Percentiles rank a stretch among this genome's conserved stretches.
Conservation (phyloP, 1,140 invertebrate species). For the Drosophila insularis region DNA sequence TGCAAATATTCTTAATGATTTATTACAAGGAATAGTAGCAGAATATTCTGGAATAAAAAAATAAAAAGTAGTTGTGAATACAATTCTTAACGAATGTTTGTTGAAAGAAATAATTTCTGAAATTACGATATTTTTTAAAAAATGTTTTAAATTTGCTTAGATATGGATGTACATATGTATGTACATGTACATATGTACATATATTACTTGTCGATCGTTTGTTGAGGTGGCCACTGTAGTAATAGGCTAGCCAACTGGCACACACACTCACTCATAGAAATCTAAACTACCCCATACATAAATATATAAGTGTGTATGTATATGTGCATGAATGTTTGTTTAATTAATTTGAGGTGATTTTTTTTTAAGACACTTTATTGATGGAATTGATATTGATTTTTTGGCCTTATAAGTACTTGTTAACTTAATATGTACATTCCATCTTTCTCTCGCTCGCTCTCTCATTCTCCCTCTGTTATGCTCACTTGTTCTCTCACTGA, state of each 20-base stretch:
- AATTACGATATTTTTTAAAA: no score
- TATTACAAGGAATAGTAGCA: no score
- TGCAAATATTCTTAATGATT: no score
- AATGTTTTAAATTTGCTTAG: no score
- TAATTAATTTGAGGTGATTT: constrained; percentile 20
- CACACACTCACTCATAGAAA: neutral
- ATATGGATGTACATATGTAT: no score
- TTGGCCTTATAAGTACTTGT: constrained; percentile 45
- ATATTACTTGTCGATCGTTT: neutral
- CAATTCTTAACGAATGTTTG: no score
- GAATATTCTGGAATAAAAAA: no score
- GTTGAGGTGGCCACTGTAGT: neutral
- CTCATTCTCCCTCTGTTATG: neutral
- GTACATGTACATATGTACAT: no score
- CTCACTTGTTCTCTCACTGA: neutral
- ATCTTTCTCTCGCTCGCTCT: neutral
- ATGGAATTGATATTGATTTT: constrained; percentile 12
- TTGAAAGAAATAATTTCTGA: no score
- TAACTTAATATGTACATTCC: neutral
- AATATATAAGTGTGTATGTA: neutral
- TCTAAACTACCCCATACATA: neutral
- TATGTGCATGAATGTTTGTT: constrained; percentile 2
- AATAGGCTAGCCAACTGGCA: neutral
- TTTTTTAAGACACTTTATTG: constrained; percentile 4
- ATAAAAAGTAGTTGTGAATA: no score